These are phyloP conservation scores for Acheta domesticus DNA, from an alignment of 2,888 invertebrate genomes.

Conservation along the genomic window DNA sequence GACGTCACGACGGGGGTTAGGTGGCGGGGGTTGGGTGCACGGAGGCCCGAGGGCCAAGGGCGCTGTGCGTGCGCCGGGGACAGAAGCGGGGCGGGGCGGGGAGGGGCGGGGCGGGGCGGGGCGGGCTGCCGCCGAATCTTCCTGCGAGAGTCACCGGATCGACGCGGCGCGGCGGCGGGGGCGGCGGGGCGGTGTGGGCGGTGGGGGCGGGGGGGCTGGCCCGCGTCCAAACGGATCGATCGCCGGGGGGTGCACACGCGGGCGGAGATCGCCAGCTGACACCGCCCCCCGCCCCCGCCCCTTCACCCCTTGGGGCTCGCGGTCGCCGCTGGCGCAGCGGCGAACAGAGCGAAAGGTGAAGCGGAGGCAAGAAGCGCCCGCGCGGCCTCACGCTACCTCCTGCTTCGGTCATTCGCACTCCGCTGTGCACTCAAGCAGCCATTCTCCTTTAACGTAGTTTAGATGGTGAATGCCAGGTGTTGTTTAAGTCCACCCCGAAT, in stretches of 20 bases:
- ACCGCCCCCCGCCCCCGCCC: not conserved
- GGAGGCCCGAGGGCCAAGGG: not conserved
- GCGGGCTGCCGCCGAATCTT: not conserved
- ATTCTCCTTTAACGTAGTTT: too few relatives aligned
- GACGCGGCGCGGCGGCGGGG: not conserved
- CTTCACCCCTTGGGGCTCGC: not conserved
- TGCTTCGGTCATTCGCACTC: too few relatives aligned
- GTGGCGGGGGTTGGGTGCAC: not conserved
- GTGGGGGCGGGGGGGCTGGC: not conserved
- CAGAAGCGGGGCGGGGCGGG: not conserved
- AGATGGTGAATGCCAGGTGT: too few relatives aligned
- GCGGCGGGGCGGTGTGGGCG: not conserved
- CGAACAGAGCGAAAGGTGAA: too few relatives aligned
- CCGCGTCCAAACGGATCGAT: not conserved
- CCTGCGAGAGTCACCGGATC: not conserved
- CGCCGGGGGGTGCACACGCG: not conserved
- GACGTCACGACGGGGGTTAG: not conserved
- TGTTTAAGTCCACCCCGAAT: too few relatives aligned
- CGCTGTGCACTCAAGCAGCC: too few relatives aligned
- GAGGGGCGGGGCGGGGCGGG: not conserved
- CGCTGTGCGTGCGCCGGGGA: not conserved
- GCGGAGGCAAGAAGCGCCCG: too few relatives aligned
- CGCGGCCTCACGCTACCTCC: too few relatives aligned
- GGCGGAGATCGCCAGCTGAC: constrained; percentile 9
- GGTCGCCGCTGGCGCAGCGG: not conserved